Evolutionary conservation across 2,888 invertebrate genomes (phyloP), one percentile per base, ranked within the genome.

Genomic region (Lamproptera curius): DNA sequence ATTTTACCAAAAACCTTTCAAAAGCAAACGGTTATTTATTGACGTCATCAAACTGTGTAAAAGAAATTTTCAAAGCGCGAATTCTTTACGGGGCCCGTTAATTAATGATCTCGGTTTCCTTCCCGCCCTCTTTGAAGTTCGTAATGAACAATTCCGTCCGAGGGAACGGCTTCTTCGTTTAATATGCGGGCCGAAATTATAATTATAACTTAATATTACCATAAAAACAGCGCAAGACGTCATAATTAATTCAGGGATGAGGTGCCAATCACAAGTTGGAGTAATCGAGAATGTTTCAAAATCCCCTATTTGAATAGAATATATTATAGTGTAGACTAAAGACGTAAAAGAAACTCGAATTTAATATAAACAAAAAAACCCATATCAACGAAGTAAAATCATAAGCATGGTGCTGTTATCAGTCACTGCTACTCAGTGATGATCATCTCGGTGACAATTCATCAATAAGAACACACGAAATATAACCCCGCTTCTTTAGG

Each of bases 41-140:
- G 11, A 10, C 16, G 14, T 16, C 16, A 36, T 6, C 16, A 16
- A 36, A n/a, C 10, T 36, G n/a, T 36, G 16, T 6, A 16, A n/a
- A n/a, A 9, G 16, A 36, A 16, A 28, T 28, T 20, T 6, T 4
- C 5, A 28, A 16, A 26, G 26, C 34, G 20, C 17, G 23, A 1
- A 42, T 43, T 26, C 14, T 28, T 36, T 8, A 15, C 26, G n/a
- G 16, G n/a, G 34, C 16, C 15, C 16, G 33, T 42, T 48, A 39
- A 42, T 46, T 39, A 42, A 48, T 48, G 34, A 47, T 15, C 34
- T 14, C 14, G 42, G 34, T 34, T 34, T 42, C 33, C 17, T 42
- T 34, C 6, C n/a, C 13, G 16, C 17, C 33, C 20, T 42, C 42
- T 34, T 42, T 42, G 34, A 42, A 35, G 20, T 33, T 10, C 33